Percentiles rank a stretch among this genome's conserved stretches.
Evolutionary conservation across 37 sponge, comb jelly and placozoan species (phyloP).

Genomic region (Oscarella lobularis): DNA sequence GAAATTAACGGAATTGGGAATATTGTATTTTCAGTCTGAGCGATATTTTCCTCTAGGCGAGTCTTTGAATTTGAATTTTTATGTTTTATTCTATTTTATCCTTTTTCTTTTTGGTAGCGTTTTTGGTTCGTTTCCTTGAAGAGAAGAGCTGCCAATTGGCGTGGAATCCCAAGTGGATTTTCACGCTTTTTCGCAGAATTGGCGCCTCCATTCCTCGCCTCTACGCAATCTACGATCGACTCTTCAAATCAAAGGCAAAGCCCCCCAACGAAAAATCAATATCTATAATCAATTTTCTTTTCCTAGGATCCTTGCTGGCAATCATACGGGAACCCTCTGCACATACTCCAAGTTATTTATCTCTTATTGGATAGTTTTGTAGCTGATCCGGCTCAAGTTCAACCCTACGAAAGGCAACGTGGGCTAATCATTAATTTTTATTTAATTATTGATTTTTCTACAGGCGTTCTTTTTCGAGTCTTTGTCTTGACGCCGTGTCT

Average conservation of each 20-base stretch:
- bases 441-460: neutral
- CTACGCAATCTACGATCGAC: slow-evolving; percentile 42
- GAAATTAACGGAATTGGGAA: slow-evolving; percentile 44
- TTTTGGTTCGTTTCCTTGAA: slow-evolving; percentile 47
- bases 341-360: slow-evolving; percentile 25
- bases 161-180: slow-evolving; percentile 31
- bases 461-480: slow-evolving; percentile 33
- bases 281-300: neutral
- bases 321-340: slow-evolving; percentile 17
- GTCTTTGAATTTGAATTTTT: too few species aligned
- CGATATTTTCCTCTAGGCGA: slow-evolving; percentile 60
- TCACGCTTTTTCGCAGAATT: slow-evolving; percentile 25
- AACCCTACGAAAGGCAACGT: slow-evolving; percentile 30
- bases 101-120: slow-evolving; percentile 15
- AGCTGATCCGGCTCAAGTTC: slow-evolving; percentile 8
- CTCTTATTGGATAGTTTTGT: slow-evolving; percentile 19
- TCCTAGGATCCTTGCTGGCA: slow-evolving; percentile 37
- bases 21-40: slow-evolving; percentile 44
- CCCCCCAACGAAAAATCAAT: neutral
- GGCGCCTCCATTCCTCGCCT: slow-evolving; percentile 40
- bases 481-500: slow-evolving; percentile 19
- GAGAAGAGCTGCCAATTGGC: slow-evolving; percentile 33
- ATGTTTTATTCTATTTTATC: too few species aligned
- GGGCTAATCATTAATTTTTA: neutral
- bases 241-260: slow-evolving; percentile 59